Percentiles rank a stretch among this genome's conserved stretches.
Conservation (phyloP, 2,888 invertebrate genomes). For the Tenthredo amoena region DNA sequence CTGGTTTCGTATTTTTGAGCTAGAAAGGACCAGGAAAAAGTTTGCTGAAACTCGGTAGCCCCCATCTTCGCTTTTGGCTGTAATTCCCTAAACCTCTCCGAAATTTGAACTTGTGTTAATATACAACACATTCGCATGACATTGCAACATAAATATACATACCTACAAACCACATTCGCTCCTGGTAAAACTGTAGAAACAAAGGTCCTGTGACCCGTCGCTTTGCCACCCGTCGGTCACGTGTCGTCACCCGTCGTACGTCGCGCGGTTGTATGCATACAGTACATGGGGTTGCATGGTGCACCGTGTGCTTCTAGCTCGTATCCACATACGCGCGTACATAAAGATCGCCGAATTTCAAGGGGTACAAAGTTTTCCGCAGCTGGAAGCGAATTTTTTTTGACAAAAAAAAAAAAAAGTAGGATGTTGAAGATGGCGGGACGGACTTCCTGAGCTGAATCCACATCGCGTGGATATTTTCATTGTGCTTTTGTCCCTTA, state of each 20-base stretch:
- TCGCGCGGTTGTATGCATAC: constrained; percentile 19
- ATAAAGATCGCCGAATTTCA: neutral
- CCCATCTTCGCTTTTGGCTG: too few relatives aligned
- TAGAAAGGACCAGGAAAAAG: neutral
- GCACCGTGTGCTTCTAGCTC: neutral
- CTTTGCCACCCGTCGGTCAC: constrained; percentile 15
- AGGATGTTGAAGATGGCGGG: neutral
- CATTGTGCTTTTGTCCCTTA: too few relatives aligned
- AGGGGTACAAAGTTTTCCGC: neutral
- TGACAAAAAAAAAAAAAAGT: neutral
- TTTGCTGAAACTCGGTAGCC: neutral
- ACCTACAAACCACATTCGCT: neutral
- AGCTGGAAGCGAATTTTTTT: neutral
- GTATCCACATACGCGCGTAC: neutral
- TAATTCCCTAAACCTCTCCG: neutral
- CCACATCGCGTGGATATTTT: too few relatives aligned
- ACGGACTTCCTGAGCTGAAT: neutral
- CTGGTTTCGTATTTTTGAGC: neutral
- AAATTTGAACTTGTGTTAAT: neutral
- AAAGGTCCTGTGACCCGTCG: constrained; percentile 27
- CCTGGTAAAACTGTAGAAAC: neutral
- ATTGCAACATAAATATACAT: neutral
- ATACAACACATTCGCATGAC: neutral
- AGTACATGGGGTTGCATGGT: constrained; percentile 13
- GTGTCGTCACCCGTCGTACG: constrained; percentile 32